Conservation (phyloP, 2,888 invertebrate species). For the Leptopilina drosophilae region DNA sequence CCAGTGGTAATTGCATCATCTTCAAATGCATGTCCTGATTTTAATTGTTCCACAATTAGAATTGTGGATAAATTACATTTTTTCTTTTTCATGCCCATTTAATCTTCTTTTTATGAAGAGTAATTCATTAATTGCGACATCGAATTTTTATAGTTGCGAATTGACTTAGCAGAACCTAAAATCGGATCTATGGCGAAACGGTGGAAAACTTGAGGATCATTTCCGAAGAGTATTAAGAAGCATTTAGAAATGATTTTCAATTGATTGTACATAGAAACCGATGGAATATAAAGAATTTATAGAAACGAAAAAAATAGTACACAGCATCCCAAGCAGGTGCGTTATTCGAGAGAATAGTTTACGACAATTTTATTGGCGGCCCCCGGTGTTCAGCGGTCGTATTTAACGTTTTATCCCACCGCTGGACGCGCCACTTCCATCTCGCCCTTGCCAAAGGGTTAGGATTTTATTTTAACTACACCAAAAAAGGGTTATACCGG, state of each 20-base stretch:
- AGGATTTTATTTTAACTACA: slow-evolving; percentile 69
- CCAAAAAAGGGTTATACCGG: slow-evolving; percentile 56
- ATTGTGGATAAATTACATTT: too few relatives aligned
- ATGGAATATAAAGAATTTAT: not conserved
- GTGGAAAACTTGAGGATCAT: not conserved
- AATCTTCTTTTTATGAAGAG: too few relatives aligned
- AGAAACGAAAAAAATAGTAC: slow-evolving; percentile 25
- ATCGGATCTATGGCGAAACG: not conserved
- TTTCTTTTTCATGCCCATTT: too few relatives aligned
- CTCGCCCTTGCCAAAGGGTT: slow-evolving; percentile 63
- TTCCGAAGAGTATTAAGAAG: not conserved
- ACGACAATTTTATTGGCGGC: slow-evolving; percentile 75
- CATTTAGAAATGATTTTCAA: not conserved
- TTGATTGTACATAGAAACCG: slow-evolving; percentile 8
- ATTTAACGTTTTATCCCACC: slow-evolving; percentile 74
- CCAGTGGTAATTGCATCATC: too few relatives aligned
- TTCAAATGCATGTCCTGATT: too few relatives aligned
- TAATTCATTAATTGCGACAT: too few relatives aligned
- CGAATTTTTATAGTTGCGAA: too few relatives aligned
- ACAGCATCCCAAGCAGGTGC: slow-evolving; percentile 70
- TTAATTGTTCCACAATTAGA: too few relatives aligned
- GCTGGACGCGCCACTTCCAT: slow-evolving; percentile 54
- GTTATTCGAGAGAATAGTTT: slow-evolving; percentile 71
- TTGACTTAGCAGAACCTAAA: not conserved
- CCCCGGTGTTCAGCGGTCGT: slow-evolving; percentile 75